A percentile compares a stretch with the other conserved stretches of the same genome.
Conservation (phyloP, 2,113 vertebrate genomes). For the Anas platyrhynchos region DNA sequence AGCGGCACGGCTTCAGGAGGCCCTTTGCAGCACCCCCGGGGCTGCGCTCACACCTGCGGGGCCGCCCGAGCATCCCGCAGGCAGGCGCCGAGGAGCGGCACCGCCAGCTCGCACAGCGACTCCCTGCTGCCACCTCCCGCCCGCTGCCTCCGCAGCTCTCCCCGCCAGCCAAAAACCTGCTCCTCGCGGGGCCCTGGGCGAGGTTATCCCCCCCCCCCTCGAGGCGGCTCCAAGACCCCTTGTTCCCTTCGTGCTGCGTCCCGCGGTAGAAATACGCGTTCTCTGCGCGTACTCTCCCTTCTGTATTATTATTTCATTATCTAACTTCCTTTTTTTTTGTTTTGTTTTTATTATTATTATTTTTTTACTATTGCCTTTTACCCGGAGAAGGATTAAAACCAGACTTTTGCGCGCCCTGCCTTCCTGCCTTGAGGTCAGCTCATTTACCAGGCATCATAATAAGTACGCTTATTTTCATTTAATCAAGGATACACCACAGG, state of each 20-base stretch:
- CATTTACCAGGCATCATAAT: not conserved
- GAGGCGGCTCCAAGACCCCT: not conserved
- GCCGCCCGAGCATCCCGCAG: too few species aligned
- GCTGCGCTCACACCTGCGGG: too few species aligned
- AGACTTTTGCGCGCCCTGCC: not conserved
- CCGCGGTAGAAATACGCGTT: accelerated
- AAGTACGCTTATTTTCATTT: not conserved
- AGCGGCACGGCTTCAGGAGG: too few species aligned
- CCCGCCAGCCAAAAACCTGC: too few species aligned
- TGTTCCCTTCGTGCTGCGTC: too few species aligned
- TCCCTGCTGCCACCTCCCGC: constrained; percentile 82
- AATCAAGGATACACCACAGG: not conserved
- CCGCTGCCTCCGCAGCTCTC: not conserved
- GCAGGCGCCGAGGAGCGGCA: not conserved
- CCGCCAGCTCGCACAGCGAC: constrained; percentile 23
- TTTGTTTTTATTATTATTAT: not conserved
- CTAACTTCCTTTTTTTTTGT: not conserved
- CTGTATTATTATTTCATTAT: not conserved
- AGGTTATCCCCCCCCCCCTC: accelerated
- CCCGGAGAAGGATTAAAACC: not conserved
- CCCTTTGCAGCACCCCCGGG: too few species aligned
- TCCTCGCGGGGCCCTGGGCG: not conserved
- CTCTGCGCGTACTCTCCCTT: not conserved
- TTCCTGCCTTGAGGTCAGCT: not conserved
- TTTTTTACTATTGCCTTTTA: not conserved